Evolutionary conservation across 2,888 invertebrate species (phyloP).

Genomic region (Siphonodentalium dalli): DNA sequence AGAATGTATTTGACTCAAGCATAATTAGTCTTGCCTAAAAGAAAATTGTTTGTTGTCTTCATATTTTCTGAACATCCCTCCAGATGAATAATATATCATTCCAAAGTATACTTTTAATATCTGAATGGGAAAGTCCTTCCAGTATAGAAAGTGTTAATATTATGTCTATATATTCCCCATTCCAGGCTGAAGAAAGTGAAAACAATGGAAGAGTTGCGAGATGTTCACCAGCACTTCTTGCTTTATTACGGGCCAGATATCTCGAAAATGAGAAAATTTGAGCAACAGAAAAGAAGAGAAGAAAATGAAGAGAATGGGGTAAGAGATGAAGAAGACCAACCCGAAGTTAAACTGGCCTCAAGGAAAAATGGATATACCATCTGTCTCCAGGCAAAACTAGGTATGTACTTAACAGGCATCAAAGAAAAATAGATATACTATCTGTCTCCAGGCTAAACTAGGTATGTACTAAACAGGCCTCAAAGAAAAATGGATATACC

Average conservation of each 20-base stretch:
- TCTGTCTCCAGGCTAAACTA: constrained; percentile 85
- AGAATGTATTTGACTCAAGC: too few species aligned
- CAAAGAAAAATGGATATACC: constrained; percentile 85
- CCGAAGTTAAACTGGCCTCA: constrained; percentile 80
- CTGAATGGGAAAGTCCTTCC: too few species aligned
- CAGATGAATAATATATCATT: too few species aligned
- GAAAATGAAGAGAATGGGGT: constrained; percentile 37
- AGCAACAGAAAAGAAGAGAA: constrained; percentile 52
- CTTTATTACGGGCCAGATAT: constrained; percentile 82
- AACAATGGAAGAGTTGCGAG: constrained; percentile 85
- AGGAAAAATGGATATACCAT: constrained; percentile 87
- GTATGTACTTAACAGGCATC: constrained; percentile 73
- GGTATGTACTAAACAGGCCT: constrained; percentile 72
- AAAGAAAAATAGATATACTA: constrained; percentile 84
- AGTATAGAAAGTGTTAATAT: too few species aligned
- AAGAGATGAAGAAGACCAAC: constrained; percentile 59
- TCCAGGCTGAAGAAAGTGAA: constrained; percentile 56
- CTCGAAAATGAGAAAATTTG: constrained; percentile 70
- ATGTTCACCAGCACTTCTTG: constrained; percentile 91
- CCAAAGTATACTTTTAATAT: too few species aligned
- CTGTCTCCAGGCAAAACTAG: constrained; percentile 83
- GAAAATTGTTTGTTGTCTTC: too few species aligned
- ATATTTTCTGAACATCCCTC: too few species aligned
- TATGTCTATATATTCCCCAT: neutral
- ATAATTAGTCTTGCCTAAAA: too few species aligned